These are phyloP conservation scores for Saxidomus purpurata DNA, from an alignment of 1,140 invertebrate species.

Conservation along the genomic window DNA sequence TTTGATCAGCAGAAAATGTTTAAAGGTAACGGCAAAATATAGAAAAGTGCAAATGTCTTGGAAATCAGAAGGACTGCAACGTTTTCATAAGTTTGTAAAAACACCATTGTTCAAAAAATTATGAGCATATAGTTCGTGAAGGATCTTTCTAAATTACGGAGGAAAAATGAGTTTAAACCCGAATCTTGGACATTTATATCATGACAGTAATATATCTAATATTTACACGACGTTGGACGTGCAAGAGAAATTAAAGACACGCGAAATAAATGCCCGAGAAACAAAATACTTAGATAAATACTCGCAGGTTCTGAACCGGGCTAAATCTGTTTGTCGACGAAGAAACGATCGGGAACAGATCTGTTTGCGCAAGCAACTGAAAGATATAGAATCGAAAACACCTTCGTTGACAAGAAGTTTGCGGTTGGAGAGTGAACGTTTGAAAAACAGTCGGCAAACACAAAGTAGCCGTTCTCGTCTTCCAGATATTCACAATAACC, in stretches of 20 bases:
- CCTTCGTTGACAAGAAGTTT: conserved; percentile 31
- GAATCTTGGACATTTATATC: conserved; percentile 68
- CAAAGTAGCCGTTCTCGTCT: background rate
- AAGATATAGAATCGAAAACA: conserved; percentile 52
- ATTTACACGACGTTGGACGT: conserved; percentile 47
- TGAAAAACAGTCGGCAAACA: background rate
- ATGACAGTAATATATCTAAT: conserved; percentile 58
- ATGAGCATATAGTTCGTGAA: too few species aligned
- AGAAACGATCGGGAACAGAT: conserved; percentile 55
- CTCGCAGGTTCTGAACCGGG: conserved; percentile 42
- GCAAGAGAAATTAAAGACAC: conserved; percentile 63
- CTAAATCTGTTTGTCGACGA: conserved; percentile 57
- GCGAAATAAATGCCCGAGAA: conserved; percentile 69
- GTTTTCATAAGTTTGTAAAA: too few species aligned
- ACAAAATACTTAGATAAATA: conserved; percentile 58
- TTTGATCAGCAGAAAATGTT: too few species aligned
- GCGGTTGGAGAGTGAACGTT: conserved; percentile 24
- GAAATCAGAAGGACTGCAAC: too few species aligned
- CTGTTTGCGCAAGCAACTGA: conserved; percentile 36
- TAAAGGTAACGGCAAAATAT: too few species aligned
- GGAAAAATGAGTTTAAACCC: conserved; percentile 59
- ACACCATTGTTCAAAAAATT: too few species aligned
- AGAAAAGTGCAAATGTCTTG: too few species aligned
- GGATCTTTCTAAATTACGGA: too few species aligned
- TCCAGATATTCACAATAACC: background rate